Evolutionary conservation across 2,888 invertebrate species (phyloP).

Genomic region (Epirrhoe tristata): DNA sequence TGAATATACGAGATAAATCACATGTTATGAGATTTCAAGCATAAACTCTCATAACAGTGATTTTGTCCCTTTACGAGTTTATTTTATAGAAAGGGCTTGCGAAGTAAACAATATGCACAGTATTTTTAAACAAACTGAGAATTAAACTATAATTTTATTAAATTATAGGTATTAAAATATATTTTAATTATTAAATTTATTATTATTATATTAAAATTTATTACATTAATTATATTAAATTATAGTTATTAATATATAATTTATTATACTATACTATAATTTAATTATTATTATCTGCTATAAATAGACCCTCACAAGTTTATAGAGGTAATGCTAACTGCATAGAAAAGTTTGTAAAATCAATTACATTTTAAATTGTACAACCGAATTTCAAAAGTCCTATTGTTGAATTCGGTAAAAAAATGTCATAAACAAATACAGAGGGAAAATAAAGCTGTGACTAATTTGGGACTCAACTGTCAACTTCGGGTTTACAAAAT

Average conservation of each 20-base stretch:
- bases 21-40: constrained; percentile 25
- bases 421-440: neutral
- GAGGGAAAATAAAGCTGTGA: constrained; percentile 13
- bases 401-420: neutral
- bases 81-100: constrained; percentile 4
- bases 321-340: neutral
- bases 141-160: too few relatives aligned
- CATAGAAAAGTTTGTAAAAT: too few relatives aligned
- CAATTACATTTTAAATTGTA: too few relatives aligned
- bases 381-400: too few relatives aligned
- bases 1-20: constrained; percentile 37
- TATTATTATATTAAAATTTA: too few relatives aligned
- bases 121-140: neutral
- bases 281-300: constrained; percentile 10
- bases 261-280: constrained; percentile 2
- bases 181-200: too few relatives aligned
- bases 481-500: constrained; percentile 37
- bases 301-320: neutral
- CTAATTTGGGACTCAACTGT: constrained; percentile 33
- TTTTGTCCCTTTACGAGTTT: constrained; percentile 1
- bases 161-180: too few relatives aligned
- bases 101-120: constrained; percentile 20
- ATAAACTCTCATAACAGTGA: neutral
- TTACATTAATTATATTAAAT: too few relatives aligned
- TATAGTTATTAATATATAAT: too few relatives aligned